Evolutionary conservation across 2,888 invertebrate genomes (phyloP).

Genomic region (Cosmia pyralina): DNA sequence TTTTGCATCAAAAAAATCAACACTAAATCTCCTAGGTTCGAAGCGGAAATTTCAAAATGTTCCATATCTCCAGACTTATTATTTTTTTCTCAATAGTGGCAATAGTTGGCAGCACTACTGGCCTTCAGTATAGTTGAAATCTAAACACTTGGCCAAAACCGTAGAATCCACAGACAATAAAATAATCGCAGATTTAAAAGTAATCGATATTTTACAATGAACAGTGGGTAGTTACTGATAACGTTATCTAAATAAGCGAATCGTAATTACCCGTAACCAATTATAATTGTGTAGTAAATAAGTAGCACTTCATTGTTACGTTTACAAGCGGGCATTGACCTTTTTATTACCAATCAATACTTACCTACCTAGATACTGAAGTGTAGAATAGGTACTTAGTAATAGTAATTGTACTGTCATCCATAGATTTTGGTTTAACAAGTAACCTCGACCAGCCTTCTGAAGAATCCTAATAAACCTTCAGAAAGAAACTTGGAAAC

Average conservation of each 20-base stretch:
- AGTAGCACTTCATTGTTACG: too few species aligned
- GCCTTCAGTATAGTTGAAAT: too few species aligned
- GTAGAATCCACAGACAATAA: too few species aligned
- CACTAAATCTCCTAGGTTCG: too few species aligned
- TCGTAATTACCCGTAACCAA: conserved; percentile 4
- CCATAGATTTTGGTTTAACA: neutral
- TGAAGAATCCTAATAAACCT: neutral
- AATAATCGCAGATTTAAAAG: too few species aligned
- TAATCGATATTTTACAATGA: neutral
- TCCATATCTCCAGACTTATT: too few species aligned
- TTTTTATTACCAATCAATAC: neutral
- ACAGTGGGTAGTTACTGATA: conserved; percentile 2
- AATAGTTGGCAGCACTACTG: too few species aligned
- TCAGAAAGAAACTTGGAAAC: neutral
- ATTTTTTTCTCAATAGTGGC: too few species aligned
- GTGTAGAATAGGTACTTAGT: neutral
- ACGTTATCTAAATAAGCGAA: conserved; percentile 7
- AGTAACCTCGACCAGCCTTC: neutral
- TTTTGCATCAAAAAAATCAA: too few species aligned
- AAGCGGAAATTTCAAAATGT: too few species aligned
- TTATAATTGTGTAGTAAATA: too few species aligned
- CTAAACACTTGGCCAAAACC: too few species aligned
- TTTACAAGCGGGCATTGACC: conserved; percentile 15
- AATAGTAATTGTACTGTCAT: neutral
- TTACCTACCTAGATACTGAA: neutral